These are phyloP conservation scores for Sarcophaga peregrina DNA, from an alignment of 1,140 invertebrate species.

Conservation along the genomic window DNA sequence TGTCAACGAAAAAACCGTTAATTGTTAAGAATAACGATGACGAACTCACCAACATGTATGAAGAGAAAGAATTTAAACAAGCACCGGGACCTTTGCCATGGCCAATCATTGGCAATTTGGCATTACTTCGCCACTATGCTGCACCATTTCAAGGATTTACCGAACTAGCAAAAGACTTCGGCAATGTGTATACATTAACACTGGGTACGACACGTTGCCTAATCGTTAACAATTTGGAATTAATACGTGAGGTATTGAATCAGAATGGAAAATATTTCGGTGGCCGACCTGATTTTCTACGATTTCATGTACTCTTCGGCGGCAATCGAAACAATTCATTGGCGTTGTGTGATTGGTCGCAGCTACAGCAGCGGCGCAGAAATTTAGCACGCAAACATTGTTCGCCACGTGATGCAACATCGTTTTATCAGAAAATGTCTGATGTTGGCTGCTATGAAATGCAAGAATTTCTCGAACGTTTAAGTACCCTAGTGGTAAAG, in stretches of 20 bases:
- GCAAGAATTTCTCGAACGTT: background rate
- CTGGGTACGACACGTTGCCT: conserved; percentile 78
- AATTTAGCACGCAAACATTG: conserved; percentile 82
- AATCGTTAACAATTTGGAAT: conserved; percentile 79
- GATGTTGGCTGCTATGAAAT: conserved; percentile 73
- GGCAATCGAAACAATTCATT: conserved; percentile 82
- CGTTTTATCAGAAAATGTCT: conserved; percentile 76
- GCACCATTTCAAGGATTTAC: conserved; percentile 81
- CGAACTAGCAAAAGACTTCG: conserved; percentile 76
- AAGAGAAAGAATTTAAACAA: conserved; percentile 47
- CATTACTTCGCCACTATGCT: conserved; percentile 73
- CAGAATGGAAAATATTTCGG: conserved; percentile 84
- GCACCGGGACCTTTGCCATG: conserved; percentile 74
- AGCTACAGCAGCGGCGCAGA: conserved; percentile 80
- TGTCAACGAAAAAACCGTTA: too few relatives aligned
- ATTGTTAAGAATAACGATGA: too few relatives aligned
- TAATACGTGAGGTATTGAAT: conserved; percentile 83
- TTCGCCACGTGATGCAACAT: conserved; percentile 78
- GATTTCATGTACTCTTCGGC: conserved; percentile 80
- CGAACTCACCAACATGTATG: too few relatives aligned
- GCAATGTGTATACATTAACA: conserved; percentile 79
- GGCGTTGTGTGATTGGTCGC: conserved; percentile 87
- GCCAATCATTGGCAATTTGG: conserved; percentile 79
- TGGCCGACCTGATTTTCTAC: conserved; percentile 81
- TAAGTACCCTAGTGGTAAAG: conserved; percentile 69